phyloP scores from a whole-genome alignment of 2,888 invertebrate genomes.

The Hydroisotoma schaefferi region DNA sequence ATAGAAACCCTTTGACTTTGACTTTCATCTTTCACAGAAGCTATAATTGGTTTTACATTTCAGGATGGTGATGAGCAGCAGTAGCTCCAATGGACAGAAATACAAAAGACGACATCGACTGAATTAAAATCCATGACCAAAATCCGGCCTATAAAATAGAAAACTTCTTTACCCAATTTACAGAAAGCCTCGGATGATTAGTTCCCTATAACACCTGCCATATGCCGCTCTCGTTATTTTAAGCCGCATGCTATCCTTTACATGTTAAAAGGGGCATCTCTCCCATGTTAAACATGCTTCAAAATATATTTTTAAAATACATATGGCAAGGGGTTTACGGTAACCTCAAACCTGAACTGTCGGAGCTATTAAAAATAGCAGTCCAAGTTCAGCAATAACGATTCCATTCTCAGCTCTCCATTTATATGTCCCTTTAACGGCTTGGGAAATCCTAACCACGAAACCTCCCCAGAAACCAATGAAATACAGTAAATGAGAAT shows the following conservation, averaged over 20 bases:
- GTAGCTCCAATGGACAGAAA: constrained; percentile 64
- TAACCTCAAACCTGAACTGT: constrained; percentile 18
- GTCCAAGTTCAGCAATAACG: constrained; percentile 23
- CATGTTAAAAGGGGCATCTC: no score
- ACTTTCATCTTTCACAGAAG: no score
- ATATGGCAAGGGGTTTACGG: constrained; percentile 34
- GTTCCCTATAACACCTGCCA: no score
- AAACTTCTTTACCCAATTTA: no score
- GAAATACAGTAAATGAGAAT: constrained; percentile 52
- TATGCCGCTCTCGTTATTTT: no score
- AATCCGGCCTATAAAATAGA: constrained; percentile 16
- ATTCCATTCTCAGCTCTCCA: constrained; percentile 27
- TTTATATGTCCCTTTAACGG: constrained; percentile 24
- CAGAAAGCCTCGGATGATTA: no score
- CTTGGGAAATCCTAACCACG: constrained; percentile 14
- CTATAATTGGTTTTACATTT: constrained; percentile 53
- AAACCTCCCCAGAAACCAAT: constrained; percentile 24
- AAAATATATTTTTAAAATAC: no score
- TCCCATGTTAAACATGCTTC: no score
- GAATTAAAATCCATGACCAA: constrained; percentile 36
- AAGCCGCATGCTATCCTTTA: no score
- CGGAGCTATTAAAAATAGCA: constrained; percentile 27
- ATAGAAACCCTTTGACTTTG: no score
- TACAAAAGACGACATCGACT: constrained; percentile 30
- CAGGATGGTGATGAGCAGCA: constrained; percentile 76